phyloP scores from a whole-genome alignment of 2,113 vertebrate genomes.

The Anhinga rufa region DNA sequence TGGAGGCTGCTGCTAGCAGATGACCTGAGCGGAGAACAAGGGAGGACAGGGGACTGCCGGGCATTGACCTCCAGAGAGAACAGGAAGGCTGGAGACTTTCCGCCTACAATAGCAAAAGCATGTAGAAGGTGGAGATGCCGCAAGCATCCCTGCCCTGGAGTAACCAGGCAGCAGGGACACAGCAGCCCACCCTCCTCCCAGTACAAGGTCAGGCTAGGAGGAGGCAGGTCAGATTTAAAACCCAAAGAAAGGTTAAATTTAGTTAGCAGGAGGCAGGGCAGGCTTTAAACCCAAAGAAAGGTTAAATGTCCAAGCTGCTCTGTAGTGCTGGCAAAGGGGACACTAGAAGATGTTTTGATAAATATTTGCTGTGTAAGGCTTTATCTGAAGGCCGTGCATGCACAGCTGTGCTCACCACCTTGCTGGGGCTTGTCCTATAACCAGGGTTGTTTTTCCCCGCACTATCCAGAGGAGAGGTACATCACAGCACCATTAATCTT shows the following conservation, averaged over 20 bases:
- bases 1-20: not conserved
- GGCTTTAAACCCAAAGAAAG: not conserved
- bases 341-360: not conserved
- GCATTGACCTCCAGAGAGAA: not conserved
- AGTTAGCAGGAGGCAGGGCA: not conserved
- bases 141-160: not conserved
- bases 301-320: not conserved
- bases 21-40: not conserved
- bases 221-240: not conserved
- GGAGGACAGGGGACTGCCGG: not conserved
- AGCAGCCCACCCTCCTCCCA: not conserved
- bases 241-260: not conserved
- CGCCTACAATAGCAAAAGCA: not conserved
- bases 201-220: slow-evolving; percentile 1
- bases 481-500: not conserved
- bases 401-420: not conserved
- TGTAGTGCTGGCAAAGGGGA: not conserved
- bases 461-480: not conserved
- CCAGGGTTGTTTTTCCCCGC: not conserved
- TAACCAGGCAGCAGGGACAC: not conserved
- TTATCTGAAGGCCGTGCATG: not conserved
- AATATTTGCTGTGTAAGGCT: not conserved
- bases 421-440: not conserved
- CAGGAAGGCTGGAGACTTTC: not conserved
- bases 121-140: not conserved